A percentile compares a stretch with the other conserved stretches of the same genome.
Conservation (phyloP, 2,113 vertebrate species). For the Aphyosemion australe region DNA sequence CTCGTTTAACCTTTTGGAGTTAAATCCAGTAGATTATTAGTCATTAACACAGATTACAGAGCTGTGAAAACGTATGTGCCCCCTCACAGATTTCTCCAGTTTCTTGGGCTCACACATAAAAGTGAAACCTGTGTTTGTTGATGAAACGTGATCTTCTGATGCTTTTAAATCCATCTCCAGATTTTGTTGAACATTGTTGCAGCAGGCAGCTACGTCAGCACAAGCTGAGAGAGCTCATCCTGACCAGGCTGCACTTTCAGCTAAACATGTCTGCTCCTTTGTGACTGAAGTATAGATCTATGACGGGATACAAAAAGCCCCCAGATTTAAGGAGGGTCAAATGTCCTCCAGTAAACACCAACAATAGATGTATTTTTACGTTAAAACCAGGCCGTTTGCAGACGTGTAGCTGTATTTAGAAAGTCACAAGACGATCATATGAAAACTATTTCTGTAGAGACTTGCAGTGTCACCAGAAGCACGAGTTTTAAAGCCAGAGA, state of each 20-base stretch:
- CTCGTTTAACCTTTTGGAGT: conserved; percentile 11
- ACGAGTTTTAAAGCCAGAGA: conserved; percentile 13
- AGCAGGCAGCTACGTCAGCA: conserved; percentile 32
- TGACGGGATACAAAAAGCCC: background rate
- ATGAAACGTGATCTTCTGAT: conserved; percentile 32
- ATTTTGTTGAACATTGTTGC: conserved; percentile 21
- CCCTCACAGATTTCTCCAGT: no score
- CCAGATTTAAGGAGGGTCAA: background rate
- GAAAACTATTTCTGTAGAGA: conserved; percentile 20
- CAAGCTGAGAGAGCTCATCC: conserved; percentile 4
- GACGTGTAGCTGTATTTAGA: conserved; percentile 24
- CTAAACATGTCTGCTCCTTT: background rate
- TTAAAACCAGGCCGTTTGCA: background rate
- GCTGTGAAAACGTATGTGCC: no score
- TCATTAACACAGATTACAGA: conserved; percentile 7
- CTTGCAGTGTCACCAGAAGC: conserved; percentile 23
- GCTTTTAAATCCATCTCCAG: conserved; percentile 25
- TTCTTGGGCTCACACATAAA: no score
- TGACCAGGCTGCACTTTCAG: background rate
- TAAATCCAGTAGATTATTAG: background rate
- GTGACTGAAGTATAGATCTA: background rate
- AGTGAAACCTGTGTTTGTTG: background rate
- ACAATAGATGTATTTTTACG: background rate
- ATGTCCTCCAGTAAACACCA: no score
- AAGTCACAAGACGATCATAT: conserved; percentile 55